Evolutionary conservation across 2,888 invertebrate genomes (phyloP), one percentile per base, ranked within the genome.

Genomic region (Galerucella calmariensis): DNA sequence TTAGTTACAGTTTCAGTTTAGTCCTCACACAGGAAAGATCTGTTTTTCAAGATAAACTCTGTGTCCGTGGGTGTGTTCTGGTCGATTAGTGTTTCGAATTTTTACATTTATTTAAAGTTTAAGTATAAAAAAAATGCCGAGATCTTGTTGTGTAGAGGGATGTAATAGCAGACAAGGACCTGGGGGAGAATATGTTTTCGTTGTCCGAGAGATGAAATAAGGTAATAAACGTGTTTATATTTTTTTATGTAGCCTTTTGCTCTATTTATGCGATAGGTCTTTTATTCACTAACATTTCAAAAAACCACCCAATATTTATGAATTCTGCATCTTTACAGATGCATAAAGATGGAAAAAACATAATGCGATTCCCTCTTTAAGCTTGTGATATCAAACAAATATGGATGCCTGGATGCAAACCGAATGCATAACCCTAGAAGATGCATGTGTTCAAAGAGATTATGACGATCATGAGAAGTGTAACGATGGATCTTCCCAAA

Each of bases 171-270:
- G 46, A 46, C 46, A 48, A 48, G 12, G 12, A 48, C 10, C 10
- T 12, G 46, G 46, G 12, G 4, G 12, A 48, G 46, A 48, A 48
- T 48, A 48, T 48, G 46, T 48, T 48, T 48, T 48, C 46, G 51
- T 51, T 51, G 51, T n/a, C 51, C 51, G 14, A 51, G n/a, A 51
- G 5, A 51, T 51, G n/a, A 51, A 16, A n/a, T 51, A 51, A 51
- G 51, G 51, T 51, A 51, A 51, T 16, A 51, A 51, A 51, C 51
- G n/a, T 51, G 51, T 51, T 51, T 51, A 51, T 51, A n/a, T n/a
- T 51, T 51, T n/a, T 51, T 51, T 27, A 51, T 0, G 51, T 51
- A n/a, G 51, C 51, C 51, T 16, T 51, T 51, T 51, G 51, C 51
- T 16, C n/a, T 12, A 51, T 51, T 51, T 51, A 51, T 51, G 51